A percentile compares a stretch with the other conserved stretches of the same genome.
phyloP scores from a whole-genome alignment of 2,113 vertebrate genomes.

The Campylorhamphus procurvoides region DNA sequence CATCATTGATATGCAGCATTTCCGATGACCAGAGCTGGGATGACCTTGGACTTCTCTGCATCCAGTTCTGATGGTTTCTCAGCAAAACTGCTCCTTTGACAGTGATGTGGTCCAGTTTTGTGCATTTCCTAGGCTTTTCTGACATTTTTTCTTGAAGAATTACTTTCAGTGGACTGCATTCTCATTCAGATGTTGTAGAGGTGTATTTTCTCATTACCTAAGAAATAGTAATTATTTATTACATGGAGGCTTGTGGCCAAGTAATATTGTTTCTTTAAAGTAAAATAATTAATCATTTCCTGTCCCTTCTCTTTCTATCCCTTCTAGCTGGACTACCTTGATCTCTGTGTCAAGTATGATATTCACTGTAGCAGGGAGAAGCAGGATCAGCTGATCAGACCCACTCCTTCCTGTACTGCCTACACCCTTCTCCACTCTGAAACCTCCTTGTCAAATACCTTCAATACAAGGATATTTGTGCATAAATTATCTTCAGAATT shows the following conservation, averaged over 20 bases:
- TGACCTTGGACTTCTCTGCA: not conserved
- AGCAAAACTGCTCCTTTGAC: not conserved
- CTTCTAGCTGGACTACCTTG: not conserved
- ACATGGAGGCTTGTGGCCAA: not conserved
- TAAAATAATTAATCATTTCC: not conserved
- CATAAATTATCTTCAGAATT: not conserved
- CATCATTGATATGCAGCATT: not conserved
- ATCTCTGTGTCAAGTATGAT: not conserved
- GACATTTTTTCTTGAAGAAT: not conserved
- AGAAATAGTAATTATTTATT: not conserved
- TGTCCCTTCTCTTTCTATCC: not conserved
- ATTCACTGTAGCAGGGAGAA: not conserved
- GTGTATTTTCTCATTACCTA: not conserved
- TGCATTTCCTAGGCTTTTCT: not conserved
- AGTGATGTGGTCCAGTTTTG: not conserved
- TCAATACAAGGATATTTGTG: not conserved
- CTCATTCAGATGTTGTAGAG: not conserved
- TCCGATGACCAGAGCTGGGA: not conserved
- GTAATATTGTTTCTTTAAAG: not conserved
- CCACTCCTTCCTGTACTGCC: not conserved
- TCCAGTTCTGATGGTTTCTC: not conserved
- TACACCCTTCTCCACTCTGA: not conserved
- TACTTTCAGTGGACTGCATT: not conserved
- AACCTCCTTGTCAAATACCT: not conserved
- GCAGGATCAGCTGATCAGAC: not conserved